Conservation (phyloP, 1,140 invertebrate genomes). For the Cotesia vestalis region DNA sequence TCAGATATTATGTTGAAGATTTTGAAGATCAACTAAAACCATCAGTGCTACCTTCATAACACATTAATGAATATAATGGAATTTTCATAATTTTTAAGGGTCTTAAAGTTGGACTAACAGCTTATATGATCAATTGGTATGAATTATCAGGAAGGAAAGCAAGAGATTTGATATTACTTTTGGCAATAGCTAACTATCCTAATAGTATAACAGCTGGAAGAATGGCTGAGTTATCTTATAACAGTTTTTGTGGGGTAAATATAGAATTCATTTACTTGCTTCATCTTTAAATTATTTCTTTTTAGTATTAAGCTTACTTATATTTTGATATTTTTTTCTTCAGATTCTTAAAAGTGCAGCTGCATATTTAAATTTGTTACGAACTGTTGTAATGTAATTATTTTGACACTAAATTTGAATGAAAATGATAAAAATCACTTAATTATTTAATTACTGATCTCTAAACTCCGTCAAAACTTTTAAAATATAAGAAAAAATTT, state of each 20-base stretch:
- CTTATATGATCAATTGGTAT: slow-evolving; percentile 45
- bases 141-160: slow-evolving; percentile 36
- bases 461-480: too few relatives aligned
- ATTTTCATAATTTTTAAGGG: slow-evolving; percentile 30
- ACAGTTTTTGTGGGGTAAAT: slow-evolving; percentile 48
- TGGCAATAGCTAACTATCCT: slow-evolving; percentile 44
- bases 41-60: background rate
- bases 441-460: too few relatives aligned
- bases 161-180: slow-evolving; percentile 43
- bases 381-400: slow-evolving; percentile 2
- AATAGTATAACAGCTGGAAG: slow-evolving; percentile 47
- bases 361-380: slow-evolving; percentile 33
- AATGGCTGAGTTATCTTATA: slow-evolving; percentile 44
- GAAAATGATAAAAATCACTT: too few relatives aligned
- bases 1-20: background rate
- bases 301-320: too few relatives aligned
- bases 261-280: slow-evolving; percentile 8
- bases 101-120: slow-evolving; percentile 32
- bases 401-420: background rate
- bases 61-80: background rate
- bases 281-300: background rate
- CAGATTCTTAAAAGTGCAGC: slow-evolving; percentile 32
- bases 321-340: slow-evolving; percentile 10
- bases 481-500: too few relatives aligned
- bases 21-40: background rate